phyloP scores from a whole-genome alignment of 2,888 invertebrate species.

The Blera fallax region DNA sequence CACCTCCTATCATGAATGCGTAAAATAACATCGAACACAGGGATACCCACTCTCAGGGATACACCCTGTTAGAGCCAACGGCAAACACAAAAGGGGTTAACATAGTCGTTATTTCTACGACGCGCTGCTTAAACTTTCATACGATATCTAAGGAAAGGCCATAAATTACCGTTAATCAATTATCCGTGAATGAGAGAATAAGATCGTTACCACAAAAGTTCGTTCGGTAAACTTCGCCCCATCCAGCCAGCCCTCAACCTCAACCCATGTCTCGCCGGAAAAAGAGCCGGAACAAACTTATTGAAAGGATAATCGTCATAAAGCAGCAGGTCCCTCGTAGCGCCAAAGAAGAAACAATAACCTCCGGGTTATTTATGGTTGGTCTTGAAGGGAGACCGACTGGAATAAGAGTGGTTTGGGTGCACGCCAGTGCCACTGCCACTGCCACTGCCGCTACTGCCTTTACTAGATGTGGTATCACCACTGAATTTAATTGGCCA shows the following conservation, averaged over 20 bases:
- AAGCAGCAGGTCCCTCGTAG: slow-evolving; percentile 33
- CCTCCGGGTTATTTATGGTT: slow-evolving; percentile 62
- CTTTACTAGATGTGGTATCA: slow-evolving; percentile 26
- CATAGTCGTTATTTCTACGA: slow-evolving; percentile 21
- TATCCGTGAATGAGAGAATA: slow-evolving; percentile 65
- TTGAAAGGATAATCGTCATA: slow-evolving; percentile 71
- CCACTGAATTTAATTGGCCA: slow-evolving; percentile 57
- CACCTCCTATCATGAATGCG: background rate
- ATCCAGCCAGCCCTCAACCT: background rate
- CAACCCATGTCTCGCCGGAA: background rate
- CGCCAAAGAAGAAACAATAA: slow-evolving; percentile 59
- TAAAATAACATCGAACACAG: background rate
- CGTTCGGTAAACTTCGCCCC: slow-evolving; percentile 8
- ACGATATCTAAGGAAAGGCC: slow-evolving; percentile 42
- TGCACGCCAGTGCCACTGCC: background rate
- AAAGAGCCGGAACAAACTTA: slow-evolving; percentile 38
- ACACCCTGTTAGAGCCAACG: background rate
- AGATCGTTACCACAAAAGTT: slow-evolving; percentile 54
- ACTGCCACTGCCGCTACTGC: no score
- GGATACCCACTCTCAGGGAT: background rate
- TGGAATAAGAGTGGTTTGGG: slow-evolving; percentile 2
- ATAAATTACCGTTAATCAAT: slow-evolving; percentile 71
- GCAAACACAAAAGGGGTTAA: slow-evolving; percentile 35
- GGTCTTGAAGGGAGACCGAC: slow-evolving; percentile 20
- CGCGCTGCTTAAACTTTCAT: slow-evolving; percentile 57